A percentile compares a stretch with the other conserved stretches of the same genome.
Conservation (phyloP, 2,797 vertebrate species). For the Lithobates sylvaticus region DNA sequence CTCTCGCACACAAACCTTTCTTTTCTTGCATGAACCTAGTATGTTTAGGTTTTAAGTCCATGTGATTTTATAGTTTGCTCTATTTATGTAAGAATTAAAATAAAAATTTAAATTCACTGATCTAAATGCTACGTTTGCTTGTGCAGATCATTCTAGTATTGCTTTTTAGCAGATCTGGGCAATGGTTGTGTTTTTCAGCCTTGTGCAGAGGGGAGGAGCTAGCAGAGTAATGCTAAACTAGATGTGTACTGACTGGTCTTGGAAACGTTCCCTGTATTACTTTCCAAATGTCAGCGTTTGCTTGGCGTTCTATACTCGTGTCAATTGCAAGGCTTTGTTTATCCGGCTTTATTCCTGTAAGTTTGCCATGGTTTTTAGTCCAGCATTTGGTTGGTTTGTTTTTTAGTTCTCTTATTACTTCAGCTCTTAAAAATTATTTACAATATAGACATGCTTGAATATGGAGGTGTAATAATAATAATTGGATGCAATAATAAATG, state of each 20-base stretch:
- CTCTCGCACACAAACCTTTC: too few species aligned
- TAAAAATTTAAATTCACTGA: too few species aligned
- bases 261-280: not conserved
- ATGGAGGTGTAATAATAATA: too few species aligned
- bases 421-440: too few species aligned
- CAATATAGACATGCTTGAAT: too few species aligned
- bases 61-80: too few species aligned
- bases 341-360: slow-evolving; percentile 6
- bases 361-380: not conserved
- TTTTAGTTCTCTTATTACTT: not conserved
- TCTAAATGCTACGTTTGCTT: not conserved
- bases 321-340: slow-evolving; percentile 47
- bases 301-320: slow-evolving; percentile 21
- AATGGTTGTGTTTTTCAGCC: slow-evolving; percentile 14
- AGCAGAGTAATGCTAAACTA: slow-evolving; percentile 5
- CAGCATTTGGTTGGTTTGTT: not conserved
- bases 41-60: too few species aligned
- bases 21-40: too few species aligned
- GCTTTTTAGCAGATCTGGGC: not conserved
- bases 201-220: not conserved
- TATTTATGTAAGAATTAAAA: too few species aligned
- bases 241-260: slow-evolving; percentile 30
- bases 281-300: slow-evolving; percentile 21
- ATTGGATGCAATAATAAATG: too few species aligned
- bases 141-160: not conserved